Evolutionary conservation across 2,113 vertebrate genomes (phyloP).

Genomic region (Opisthocomus hoazin): DNA sequence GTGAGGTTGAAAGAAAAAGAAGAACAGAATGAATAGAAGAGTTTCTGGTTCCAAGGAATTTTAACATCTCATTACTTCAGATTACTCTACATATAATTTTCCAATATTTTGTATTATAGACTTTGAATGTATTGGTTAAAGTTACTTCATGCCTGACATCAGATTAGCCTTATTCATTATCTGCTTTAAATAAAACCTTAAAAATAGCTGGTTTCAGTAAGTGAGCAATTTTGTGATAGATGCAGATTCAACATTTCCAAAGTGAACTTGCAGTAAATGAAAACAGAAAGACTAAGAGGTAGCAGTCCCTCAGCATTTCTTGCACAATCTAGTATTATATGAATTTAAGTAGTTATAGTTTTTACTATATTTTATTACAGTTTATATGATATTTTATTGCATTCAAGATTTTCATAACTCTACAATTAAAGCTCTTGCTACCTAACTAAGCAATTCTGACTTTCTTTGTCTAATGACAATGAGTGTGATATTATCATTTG

Average conservation of each 20-base stretch:
- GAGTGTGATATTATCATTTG: not conserved
- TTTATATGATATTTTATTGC: not conserved
- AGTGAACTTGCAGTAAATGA: constrained; percentile 28
- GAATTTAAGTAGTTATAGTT: not conserved
- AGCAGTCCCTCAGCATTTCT: not conserved
- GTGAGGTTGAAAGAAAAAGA: constrained; percentile 79
- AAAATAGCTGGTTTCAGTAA: constrained; percentile 70
- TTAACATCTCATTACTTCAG: constrained; percentile 81
- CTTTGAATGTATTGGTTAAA: constrained; percentile 73
- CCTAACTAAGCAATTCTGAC: not conserved
- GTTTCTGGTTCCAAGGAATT: constrained; percentile 79
- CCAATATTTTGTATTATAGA: constrained; percentile 72
- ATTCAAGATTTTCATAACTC: not conserved
- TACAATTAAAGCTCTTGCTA: not conserved
- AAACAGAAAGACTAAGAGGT: constrained; percentile 26
- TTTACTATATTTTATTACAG: not conserved
- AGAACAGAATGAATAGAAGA: constrained; percentile 77
- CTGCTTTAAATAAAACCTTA: constrained; percentile 68
- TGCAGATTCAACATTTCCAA: constrained; percentile 51
- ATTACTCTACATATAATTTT: constrained; percentile 78
- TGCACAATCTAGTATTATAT: not conserved
- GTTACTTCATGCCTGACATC: constrained; percentile 70
- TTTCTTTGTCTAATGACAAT: not conserved
- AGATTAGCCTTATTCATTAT: constrained; percentile 72
- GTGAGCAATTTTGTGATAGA: constrained; percentile 70